A percentile compares a stretch with the other conserved stretches of the same genome.
phyloP scores from a whole-genome alignment of 2,888 invertebrate species.

The Cryptocephalus moraei region DNA sequence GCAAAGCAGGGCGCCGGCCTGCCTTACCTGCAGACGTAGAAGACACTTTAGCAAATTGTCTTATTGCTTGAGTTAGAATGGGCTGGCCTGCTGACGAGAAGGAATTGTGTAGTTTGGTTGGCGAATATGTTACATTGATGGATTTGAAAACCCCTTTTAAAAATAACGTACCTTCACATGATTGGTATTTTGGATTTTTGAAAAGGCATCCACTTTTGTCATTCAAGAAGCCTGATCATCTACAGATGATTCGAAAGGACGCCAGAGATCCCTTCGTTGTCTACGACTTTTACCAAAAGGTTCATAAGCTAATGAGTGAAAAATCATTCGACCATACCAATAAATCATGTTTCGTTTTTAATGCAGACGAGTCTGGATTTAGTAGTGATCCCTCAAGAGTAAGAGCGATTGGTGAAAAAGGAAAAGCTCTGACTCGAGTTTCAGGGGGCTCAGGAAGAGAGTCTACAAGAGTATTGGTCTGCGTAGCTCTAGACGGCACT shows the following conservation, averaged over 20 bases:
- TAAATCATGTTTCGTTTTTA: slow-evolving; percentile 2
- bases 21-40: not conserved
- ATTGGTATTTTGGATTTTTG: slow-evolving; percentile 4
- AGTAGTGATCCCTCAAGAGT: slow-evolving; percentile 1
- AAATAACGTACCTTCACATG: slow-evolving; percentile 1
- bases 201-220: slow-evolving; percentile 3
- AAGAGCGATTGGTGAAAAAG: slow-evolving; percentile 2
- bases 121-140: not conserved
- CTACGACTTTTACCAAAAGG: slow-evolving; percentile 3
- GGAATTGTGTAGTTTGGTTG: not conserved
- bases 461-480: slow-evolving; percentile 21
- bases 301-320: not conserved
- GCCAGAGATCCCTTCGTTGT: not conserved
- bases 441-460: too few species aligned
- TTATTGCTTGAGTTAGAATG: not conserved
- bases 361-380: slow-evolving; percentile 3
- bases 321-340: not conserved
- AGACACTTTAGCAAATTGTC: not conserved
- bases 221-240: slow-evolving; percentile 1
- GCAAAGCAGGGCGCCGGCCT: not conserved
- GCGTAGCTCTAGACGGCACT: slow-evolving; percentile 15
- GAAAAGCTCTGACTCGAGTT: too few species aligned
- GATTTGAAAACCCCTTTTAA: slow-evolving; percentile 1
- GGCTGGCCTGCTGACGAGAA: not conserved
- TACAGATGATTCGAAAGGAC: slow-evolving; percentile 3